These are phyloP conservation scores for Neuroterus valhalla DNA, from an alignment of 1,140 invertebrate genomes.

Conservation along the genomic window DNA sequence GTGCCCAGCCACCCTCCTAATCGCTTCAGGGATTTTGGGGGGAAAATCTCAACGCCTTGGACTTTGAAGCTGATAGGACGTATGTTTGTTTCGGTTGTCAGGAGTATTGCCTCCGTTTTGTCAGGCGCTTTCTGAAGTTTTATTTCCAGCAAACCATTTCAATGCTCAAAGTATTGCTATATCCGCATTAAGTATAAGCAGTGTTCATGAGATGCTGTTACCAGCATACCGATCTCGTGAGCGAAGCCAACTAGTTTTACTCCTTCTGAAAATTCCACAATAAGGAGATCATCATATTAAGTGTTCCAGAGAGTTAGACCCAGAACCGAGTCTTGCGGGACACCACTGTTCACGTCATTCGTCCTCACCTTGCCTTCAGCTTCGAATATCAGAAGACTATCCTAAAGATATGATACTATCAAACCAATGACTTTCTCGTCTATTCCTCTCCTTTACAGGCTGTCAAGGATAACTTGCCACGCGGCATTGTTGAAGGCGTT, in stretches of 20 bases:
- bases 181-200: neutral
- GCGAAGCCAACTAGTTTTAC: neutral
- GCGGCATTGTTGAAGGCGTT: slow-evolving; percentile 65
- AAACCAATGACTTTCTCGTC: slow-evolving; percentile 31
- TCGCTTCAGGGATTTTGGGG: too few species aligned
- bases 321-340: too few species aligned
- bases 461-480: slow-evolving; percentile 59
- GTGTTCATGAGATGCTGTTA: neutral
- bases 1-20: too few species aligned
- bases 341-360: too few species aligned
- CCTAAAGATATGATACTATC: neutral
- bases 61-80: neutral
- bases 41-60: too few species aligned
- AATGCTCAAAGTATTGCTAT: neutral
- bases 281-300: neutral
- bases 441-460: slow-evolving; percentile 37
- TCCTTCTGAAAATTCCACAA: neutral
- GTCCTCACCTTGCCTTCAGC: too few species aligned
- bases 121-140: neutral
- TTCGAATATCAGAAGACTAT: neutral
- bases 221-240: neutral
- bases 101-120: too few species aligned
- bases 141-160: neutral
- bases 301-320: too few species aligned
- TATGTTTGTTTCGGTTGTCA: neutral